These are phyloP conservation scores for Eutrigla gurnardus DNA, from an alignment of 2,797 vertebrate species.

Conservation along the genomic window DNA sequence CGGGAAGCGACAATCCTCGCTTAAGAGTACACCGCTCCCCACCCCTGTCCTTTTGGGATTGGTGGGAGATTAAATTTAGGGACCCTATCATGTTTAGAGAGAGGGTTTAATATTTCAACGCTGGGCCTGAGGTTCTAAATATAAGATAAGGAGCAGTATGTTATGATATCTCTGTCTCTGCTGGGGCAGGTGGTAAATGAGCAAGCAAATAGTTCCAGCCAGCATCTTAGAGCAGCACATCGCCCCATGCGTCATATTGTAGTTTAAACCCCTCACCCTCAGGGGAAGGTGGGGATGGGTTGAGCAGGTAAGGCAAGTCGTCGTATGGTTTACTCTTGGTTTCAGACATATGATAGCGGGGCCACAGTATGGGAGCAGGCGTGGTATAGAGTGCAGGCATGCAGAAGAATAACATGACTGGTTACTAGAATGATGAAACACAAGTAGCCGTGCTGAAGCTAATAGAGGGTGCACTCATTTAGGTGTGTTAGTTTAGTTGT, in stretches of 20 bases:
- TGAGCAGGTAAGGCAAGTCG: constrained; percentile 50
- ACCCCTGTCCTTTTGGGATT: constrained; percentile 83
- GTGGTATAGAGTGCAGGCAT: constrained; percentile 23
- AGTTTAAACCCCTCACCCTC: constrained; percentile 64
- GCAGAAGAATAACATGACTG: constrained; percentile 31
- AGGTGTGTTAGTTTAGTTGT: background rate
- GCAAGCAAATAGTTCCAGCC: constrained; percentile 81
- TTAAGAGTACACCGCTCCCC: constrained; percentile 53
- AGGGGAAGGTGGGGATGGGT: background rate
- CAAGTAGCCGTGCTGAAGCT: constrained; percentile 4
- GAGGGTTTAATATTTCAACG: constrained; percentile 92
- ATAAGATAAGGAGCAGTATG: constrained; percentile 87
- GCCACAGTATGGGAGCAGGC: constrained; percentile 42
- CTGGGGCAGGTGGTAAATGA: constrained; percentile 87
- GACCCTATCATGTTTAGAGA: constrained; percentile 86
- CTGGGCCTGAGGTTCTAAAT: constrained; percentile 88
- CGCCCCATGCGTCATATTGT: constrained; percentile 76
- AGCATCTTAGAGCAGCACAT: constrained; percentile 69
- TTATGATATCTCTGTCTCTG: constrained; percentile 89
- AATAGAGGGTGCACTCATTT: background rate
- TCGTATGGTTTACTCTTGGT: constrained; percentile 66
- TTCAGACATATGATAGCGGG: constrained; percentile 60
- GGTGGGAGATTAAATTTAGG: constrained; percentile 88
- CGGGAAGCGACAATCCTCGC: constrained; percentile 42
- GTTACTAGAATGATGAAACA: constrained; percentile 44